A percentile compares a stretch with the other conserved stretches of the same genome.
phyloP scores from a whole-genome alignment of 2,888 invertebrate species.

The Lobophora halterata region DNA sequence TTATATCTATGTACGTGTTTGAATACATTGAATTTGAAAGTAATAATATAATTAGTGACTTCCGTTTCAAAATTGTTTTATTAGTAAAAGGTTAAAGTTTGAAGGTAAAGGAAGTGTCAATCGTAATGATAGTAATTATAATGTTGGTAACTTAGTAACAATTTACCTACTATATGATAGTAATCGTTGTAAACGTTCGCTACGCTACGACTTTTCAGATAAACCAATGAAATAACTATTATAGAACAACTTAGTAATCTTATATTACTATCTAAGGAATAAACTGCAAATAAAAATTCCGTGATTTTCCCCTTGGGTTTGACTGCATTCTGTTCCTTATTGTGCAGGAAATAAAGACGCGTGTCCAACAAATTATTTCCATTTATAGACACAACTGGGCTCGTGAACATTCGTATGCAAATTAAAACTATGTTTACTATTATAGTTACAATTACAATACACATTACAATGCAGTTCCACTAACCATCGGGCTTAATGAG shows the following conservation, averaged over 20 bases:
- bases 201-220: too few species aligned
- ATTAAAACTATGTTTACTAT: conserved; percentile 2
- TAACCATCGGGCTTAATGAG: conserved; percentile 3
- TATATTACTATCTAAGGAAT: too few species aligned
- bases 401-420: conserved; percentile 17
- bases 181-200: conserved; percentile 5
- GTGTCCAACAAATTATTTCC: conserved; percentile 11
- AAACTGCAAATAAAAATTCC: too few species aligned
- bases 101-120: conserved; percentile 15
- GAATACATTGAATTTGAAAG: neutral
- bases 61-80: conserved; percentile 12
- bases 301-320: conserved; percentile 15
- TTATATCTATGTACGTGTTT: neutral
- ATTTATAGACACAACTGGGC: conserved; percentile 15
- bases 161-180: conserved; percentile 10
- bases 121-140: conserved; percentile 11
- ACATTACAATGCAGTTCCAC: too few species aligned
- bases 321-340: conserved; percentile 17
- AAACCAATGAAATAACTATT: too few species aligned
- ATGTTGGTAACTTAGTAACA: conserved; percentile 10
- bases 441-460: conserved; percentile 3
- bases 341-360: conserved; percentile 7
- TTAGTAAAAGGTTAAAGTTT: conserved; percentile 12
- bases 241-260: too few species aligned
- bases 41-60: neutral